These are phyloP conservation scores for Ophiodon elongatus DNA, from an alignment of 2,113 vertebrate species.

Conservation along the genomic window DNA sequence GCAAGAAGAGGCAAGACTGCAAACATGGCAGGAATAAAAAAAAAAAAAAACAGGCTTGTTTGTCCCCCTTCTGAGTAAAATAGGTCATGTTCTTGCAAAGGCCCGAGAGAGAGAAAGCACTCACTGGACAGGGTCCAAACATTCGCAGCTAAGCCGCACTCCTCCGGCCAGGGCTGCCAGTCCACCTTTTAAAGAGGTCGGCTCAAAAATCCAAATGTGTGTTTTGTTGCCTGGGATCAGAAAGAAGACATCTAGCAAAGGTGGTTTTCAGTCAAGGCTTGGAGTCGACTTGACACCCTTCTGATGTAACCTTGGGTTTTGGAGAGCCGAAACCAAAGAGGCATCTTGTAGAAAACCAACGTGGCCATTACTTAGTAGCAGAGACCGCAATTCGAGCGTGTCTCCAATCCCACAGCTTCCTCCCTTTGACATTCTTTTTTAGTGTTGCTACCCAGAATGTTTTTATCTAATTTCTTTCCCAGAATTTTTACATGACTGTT, in stretches of 20 bases:
- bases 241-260: neutral
- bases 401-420: neutral
- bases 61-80: conserved; percentile 43
- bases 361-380: neutral
- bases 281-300: neutral
- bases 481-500: neutral
- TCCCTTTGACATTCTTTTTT: neutral
- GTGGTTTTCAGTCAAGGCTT: neutral
- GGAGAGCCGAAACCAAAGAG: neutral
- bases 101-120: conserved; percentile 22
- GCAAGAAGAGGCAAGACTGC: neutral
- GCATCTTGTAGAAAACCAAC: neutral
- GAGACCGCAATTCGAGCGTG: neutral
- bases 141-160: conserved; percentile 18
- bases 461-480: neutral
- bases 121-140: conserved; percentile 37
- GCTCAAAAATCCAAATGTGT: conserved; percentile 14
- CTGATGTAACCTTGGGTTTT: neutral
- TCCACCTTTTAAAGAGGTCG: conserved; percentile 17
- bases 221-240: neutral
- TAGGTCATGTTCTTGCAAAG: conserved; percentile 55
- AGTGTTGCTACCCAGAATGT: neutral
- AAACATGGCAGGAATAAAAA: neutral
- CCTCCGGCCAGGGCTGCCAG: conserved; percentile 13
- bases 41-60: neutral